Conservation (phyloP, 2,113 vertebrate genomes). For the Ictidomys tridecemlineatus region DNA sequence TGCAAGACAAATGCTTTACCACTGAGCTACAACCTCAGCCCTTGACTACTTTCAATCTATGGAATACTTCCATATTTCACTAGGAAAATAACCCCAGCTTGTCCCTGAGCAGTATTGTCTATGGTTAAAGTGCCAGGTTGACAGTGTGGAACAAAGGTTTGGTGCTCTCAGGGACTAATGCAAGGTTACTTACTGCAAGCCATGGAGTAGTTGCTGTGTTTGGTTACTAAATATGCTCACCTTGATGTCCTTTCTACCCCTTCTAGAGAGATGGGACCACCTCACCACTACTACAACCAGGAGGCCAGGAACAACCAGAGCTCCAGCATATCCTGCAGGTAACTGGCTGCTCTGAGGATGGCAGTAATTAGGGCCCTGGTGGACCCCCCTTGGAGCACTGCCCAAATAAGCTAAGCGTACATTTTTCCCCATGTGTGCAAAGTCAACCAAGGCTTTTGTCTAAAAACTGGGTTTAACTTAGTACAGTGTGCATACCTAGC, state of each 20-base stretch:
- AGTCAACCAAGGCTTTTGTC: neutral
- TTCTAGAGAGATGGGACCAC: constrained; percentile 75
- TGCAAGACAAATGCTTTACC: too few relatives aligned
- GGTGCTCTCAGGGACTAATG: neutral
- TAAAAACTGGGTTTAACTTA: neutral
- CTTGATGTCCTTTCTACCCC: neutral
- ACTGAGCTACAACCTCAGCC: too few relatives aligned
- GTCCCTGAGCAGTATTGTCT: neutral
- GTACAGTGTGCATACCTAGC: neutral
- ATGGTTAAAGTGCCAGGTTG: neutral
- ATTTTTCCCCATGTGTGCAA: neutral
- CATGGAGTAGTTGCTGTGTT: neutral
- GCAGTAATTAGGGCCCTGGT: accelerated
- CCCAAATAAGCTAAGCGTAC: neutral
- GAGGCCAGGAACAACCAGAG: constrained; percentile 82
- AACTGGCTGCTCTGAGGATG: neutral
- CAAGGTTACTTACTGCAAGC: neutral
- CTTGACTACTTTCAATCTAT: neutral
- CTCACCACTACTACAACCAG: constrained; percentile 84
- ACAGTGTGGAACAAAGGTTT: neutral
- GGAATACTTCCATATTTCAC: neutral
- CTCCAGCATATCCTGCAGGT: constrained; percentile 78
- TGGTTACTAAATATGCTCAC: neutral
- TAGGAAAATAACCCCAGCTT: neutral
- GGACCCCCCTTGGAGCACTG: neutral